Evolutionary conservation across 2,797 vertebrate species (phyloP).

Genomic region (Bradypus variegatus): DNA sequence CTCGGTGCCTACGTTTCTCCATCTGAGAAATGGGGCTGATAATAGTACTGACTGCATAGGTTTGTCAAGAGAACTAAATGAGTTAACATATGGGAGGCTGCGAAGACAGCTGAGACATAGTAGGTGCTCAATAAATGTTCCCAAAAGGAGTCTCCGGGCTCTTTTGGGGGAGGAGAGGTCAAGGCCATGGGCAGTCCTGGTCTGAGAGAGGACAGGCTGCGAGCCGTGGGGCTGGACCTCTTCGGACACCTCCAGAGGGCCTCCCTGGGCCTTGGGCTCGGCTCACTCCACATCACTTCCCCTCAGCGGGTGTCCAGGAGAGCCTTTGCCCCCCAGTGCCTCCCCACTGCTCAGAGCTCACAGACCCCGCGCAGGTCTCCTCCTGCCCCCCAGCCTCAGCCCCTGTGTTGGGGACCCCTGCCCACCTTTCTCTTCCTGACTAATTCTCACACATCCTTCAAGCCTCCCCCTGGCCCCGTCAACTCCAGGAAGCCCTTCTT

Average conservation of each 20-base stretch:
- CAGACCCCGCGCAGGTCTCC: neutral
- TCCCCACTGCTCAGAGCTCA: neutral
- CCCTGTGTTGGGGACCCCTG: neutral
- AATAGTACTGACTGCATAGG: neutral
- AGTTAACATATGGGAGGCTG: neutral
- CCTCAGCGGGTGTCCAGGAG: neutral
- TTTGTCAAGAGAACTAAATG: neutral
- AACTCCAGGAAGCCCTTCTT: neutral
- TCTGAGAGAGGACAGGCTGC: neutral
- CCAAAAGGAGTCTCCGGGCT: neutral
- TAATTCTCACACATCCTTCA: neutral
- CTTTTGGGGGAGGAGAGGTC: neutral
- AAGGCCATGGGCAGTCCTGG: neutral
- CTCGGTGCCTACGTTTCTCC: constrained; percentile 10
- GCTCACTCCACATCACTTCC: neutral
- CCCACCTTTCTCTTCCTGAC: neutral
- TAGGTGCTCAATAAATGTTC: neutral
- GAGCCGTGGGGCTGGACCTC: neutral
- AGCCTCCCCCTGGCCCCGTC: neutral
- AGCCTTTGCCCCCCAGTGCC: neutral
- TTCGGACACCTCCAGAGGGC: neutral
- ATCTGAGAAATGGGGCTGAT: neutral
- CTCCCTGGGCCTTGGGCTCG: no score
- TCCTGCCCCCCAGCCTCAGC: neutral
- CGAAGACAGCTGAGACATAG: neutral